A percentile compares a stretch with the other conserved stretches of the same genome.
phyloP scores from a whole-genome alignment of 1,140 invertebrate species.

The Philaenus spumarius region DNA sequence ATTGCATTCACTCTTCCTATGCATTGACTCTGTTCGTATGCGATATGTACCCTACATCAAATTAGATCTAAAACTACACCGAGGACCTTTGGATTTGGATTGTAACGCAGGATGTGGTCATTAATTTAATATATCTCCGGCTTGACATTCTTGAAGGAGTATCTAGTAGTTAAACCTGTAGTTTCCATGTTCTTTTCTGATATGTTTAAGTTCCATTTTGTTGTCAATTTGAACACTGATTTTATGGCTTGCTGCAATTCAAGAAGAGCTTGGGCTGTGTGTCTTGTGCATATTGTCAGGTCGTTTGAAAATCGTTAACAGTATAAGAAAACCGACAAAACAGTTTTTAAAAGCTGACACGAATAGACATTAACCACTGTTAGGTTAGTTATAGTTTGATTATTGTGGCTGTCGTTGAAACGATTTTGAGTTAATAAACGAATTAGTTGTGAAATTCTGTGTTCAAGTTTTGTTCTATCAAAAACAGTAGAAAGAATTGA shows the following conservation, averaged over 20 bases:
- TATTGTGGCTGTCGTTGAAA: too few relatives aligned
- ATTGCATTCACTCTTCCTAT: neutral
- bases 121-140: neutral
- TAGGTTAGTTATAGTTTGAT: too few relatives aligned
- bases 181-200: neutral
- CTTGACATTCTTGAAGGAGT: neutral
- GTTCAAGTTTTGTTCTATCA: too few relatives aligned
- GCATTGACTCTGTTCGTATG: neutral
- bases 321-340: too few relatives aligned
- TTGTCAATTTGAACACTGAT: neutral
- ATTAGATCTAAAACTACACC: neutral
- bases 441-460: too few relatives aligned
- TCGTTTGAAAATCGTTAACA: neutral
- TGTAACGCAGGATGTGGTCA: neutral
- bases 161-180: neutral
- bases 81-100: neutral
- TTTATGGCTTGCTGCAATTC: neutral
- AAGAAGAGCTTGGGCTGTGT: neutral
- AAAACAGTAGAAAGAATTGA: too few relatives aligned
- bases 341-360: too few relatives aligned
- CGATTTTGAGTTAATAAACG: too few relatives aligned
- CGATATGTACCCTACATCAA: neutral
- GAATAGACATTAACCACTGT: too few relatives aligned
- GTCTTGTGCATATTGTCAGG: neutral
- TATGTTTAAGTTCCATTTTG: neutral